Percentiles rank a stretch among this genome's conserved stretches.
These are phyloP conservation scores for Corapipo altera DNA, from an alignment of 2,113 vertebrate species.

Conservation along the genomic window DNA sequence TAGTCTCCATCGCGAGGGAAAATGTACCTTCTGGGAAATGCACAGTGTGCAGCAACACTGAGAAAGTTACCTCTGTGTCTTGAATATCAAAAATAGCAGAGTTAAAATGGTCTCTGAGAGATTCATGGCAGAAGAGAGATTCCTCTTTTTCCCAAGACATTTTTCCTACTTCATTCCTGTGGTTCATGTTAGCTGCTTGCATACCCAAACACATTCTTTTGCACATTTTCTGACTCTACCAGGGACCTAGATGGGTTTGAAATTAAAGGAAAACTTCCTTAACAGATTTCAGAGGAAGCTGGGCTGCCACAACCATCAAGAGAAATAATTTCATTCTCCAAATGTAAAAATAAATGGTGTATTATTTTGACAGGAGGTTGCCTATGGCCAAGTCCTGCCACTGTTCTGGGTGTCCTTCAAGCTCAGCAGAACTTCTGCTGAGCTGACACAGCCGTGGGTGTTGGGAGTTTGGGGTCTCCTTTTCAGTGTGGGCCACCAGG, in stretches of 20 bases:
- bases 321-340: background rate
- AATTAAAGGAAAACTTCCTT: background rate
- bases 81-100: background rate
- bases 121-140: background rate
- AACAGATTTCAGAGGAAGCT: background rate
- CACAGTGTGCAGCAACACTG: background rate
- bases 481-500: background rate
- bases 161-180: background rate
- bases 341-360: background rate
- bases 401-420: background rate
- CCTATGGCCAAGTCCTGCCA: background rate
- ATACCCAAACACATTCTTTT: background rate
- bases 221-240: background rate
- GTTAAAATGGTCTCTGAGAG: background rate
- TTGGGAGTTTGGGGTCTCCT: background rate
- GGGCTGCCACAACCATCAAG: background rate
- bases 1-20: background rate
- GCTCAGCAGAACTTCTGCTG: constrained; percentile 3
- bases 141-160: background rate
- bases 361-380: background rate
- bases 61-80: background rate
- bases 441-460: fast-evolving
- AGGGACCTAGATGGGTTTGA: background rate
- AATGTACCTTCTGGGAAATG: background rate
- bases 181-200: background rate